These are phyloP conservation scores for Apostichopus japonicus DNA, from an alignment of 35 echinoderm and acorn worm genomes.

Conservation along the genomic window DNA sequence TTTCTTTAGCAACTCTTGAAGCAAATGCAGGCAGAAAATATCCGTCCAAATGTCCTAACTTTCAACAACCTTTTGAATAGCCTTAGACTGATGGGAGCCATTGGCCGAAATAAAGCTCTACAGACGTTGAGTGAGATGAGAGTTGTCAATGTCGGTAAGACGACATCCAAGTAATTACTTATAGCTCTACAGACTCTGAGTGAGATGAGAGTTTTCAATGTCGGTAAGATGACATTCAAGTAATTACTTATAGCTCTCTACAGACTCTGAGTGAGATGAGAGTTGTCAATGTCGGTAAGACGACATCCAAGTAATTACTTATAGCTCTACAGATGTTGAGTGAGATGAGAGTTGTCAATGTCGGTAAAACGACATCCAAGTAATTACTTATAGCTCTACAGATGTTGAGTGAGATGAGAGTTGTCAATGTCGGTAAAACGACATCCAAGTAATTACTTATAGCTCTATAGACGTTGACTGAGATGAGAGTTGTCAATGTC, in stretches of 20 bases:
- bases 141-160: constrained; percentile 81
- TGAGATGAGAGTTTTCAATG: no score
- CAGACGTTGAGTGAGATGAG: constrained; percentile 85
- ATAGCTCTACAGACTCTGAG: constrained; percentile 15
- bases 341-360: constrained; percentile 89
- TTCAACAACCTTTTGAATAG: constrained; percentile 81
- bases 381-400: constrained; percentile 56
- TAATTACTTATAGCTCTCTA: no score
- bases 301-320: no score
- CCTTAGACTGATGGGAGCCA: constrained; percentile 66
- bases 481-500: no score
- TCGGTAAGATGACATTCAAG: no score
- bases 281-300: constrained; percentile 81
- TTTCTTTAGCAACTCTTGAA: constrained; percentile 82
- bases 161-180: no score
- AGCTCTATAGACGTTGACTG: constrained; percentile 33
- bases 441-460: not conserved
- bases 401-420: constrained; percentile 88
- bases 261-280: no score
- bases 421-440: constrained; percentile 74
- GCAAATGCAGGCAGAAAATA: constrained; percentile 86
- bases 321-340: constrained; percentile 28
- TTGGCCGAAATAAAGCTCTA: constrained; percentile 70
- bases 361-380: no score
- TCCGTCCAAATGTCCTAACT: constrained; percentile 69